Evolutionary conservation across 2,113 vertebrate genomes (phyloP).

Genomic region (Rhagologus leucostigma): DNA sequence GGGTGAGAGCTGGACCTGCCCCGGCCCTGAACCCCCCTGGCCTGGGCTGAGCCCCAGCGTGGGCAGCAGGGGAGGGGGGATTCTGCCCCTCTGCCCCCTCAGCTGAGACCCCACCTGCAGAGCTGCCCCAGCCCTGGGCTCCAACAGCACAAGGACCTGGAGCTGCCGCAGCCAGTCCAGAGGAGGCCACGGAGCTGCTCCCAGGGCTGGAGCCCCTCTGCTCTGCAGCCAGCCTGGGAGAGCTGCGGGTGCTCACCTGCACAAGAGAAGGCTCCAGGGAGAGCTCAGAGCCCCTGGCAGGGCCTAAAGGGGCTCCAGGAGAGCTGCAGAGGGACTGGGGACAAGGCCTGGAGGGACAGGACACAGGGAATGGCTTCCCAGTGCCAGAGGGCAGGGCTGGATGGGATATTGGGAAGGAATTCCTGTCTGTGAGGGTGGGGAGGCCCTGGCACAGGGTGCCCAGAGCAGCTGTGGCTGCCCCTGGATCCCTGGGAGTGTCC

Average conservation of each 20-base stretch:
- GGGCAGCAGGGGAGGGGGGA: background rate
- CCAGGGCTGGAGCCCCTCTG: background rate
- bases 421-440: accelerated
- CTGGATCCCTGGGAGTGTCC: background rate
- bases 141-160: background rate
- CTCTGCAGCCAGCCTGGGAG: background rate
- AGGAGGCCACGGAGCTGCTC: background rate
- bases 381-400: background rate
- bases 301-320: no score
- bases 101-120: background rate
- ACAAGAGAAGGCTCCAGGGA: background rate
- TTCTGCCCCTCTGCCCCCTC: background rate
- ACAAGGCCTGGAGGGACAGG: no score
- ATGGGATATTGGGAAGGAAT: background rate
- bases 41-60: background rate
- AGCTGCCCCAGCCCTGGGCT: background rate
- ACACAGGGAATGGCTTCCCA: no score
- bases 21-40: background rate
- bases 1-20: background rate
- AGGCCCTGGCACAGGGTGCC: background rate
- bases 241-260: background rate
- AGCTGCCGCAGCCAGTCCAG: background rate
- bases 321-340: background rate
- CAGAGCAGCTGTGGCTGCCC: background rate
- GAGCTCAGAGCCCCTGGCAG: no score